Percentiles rank a stretch among this genome's conserved stretches.
Evolutionary conservation across 2,888 invertebrate genomes (phyloP).

Genomic region (Theodoxus fluviatilis): DNA sequence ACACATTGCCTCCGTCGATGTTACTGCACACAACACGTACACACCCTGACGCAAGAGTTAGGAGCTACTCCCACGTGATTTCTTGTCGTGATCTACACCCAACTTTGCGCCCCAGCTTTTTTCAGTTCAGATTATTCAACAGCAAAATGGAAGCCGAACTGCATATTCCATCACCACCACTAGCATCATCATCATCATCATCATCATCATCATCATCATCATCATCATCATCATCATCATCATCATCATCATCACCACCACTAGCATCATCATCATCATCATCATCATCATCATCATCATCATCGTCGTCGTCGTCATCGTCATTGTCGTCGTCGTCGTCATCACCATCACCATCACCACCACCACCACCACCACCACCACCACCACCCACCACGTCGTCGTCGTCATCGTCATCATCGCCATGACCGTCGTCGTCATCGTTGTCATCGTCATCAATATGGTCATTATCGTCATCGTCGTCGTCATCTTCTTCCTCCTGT

Average conservation of each 20-base stretch:
- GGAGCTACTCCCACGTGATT: too few species aligned
- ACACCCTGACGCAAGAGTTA: too few species aligned
- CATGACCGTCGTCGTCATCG: background rate
- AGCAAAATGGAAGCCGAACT: background rate
- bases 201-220: background rate
- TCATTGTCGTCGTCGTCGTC: background rate
- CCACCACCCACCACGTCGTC: too few species aligned
- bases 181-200: background rate
- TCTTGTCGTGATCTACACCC: too few species aligned
- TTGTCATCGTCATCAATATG: background rate
- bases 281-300: conserved; percentile 12
- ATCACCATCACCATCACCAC: background rate
- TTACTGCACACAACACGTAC: too few species aligned
- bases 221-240: background rate
- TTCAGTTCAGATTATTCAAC: background rate
- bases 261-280: conserved; percentile 10
- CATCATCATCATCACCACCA: background rate
- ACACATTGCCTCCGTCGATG: too few species aligned
- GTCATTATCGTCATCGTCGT: background rate
- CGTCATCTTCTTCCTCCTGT: too few species aligned
- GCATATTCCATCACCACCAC: background rate
- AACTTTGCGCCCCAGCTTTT: too few species aligned
- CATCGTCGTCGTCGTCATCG: conserved; percentile 1
- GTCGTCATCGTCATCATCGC: background rate
- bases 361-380: background rate